phyloP scores from a whole-genome alignment of 1,140 invertebrate genomes.

The Drosophila santomea region DNA sequence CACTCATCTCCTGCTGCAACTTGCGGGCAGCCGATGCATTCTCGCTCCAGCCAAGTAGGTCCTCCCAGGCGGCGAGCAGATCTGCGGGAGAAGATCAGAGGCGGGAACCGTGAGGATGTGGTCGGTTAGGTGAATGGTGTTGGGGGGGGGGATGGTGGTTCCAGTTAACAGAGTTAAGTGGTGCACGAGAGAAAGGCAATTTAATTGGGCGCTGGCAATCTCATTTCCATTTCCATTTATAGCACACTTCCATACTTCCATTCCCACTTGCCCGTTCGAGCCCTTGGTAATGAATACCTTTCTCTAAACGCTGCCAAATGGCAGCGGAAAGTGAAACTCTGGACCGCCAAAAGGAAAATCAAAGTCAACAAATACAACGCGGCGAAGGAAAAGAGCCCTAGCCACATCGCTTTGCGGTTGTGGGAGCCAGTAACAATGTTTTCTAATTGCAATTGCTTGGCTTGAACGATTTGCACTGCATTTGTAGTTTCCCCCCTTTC shows the following conservation, averaged over 20 bases:
- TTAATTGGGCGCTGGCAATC: slow-evolving; percentile 47
- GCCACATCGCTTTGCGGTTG: slow-evolving; percentile 22
- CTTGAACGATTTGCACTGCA: slow-evolving; percentile 6
- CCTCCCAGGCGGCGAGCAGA: slow-evolving; percentile 81
- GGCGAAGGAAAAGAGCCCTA: slow-evolving; percentile 9
- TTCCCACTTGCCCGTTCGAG: slow-evolving; percentile 2
- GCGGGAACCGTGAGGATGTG: slow-evolving; percentile 23
- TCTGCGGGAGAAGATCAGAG: slow-evolving; percentile 54
- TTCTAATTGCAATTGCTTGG: slow-evolving; percentile 30
- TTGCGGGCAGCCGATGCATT: slow-evolving; percentile 80
- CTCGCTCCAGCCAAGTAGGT: slow-evolving; percentile 83
- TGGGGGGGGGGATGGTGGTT: neutral
- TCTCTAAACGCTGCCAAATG: slow-evolving; percentile 35
- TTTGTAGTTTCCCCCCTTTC: neutral
- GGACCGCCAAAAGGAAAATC: slow-evolving; percentile 27
- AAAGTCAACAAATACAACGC: slow-evolving; percentile 10
- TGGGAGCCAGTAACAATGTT: slow-evolving; percentile 12
- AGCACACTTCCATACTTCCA: slow-evolving; percentile 11
- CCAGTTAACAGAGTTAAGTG: slow-evolving; percentile 17
- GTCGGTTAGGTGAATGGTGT: slow-evolving; percentile 6
- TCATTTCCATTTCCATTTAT: slow-evolving; percentile 32
- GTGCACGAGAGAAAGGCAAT: slow-evolving; percentile 56
- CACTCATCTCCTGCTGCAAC: slow-evolving; percentile 82
- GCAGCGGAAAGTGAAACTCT: slow-evolving; percentile 62
- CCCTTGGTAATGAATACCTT: slow-evolving; percentile 65